phyloP scores from a whole-genome alignment of 2,888 invertebrate species.

The Gandaritis pyraliata region DNA sequence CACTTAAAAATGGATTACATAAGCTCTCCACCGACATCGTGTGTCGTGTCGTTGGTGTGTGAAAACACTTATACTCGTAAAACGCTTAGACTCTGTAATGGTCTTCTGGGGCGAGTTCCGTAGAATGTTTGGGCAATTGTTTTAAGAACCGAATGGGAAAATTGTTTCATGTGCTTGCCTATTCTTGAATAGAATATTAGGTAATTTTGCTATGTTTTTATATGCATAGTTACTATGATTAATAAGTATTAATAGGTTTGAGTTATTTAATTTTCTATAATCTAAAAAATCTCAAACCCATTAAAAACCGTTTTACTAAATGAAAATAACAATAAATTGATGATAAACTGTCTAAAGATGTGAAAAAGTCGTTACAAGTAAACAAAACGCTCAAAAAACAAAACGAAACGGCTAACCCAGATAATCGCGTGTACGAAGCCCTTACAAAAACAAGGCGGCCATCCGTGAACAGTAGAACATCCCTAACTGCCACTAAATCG shows the following conservation, averaged over 20 bases:
- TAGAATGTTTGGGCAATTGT: conserved; percentile 24
- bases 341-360: no score
- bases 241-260: no score
- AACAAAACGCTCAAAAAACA: neutral
- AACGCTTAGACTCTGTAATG: conserved; percentile 43
- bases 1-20: no score
- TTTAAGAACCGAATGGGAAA: conserved; percentile 15
- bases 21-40: no score
- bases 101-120: conserved; percentile 34
- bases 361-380: neutral
- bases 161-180: conserved; percentile 5
- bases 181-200: neutral
- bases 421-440: conserved; percentile 24
- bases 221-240: no score
- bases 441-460: conserved; percentile 38
- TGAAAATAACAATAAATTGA: no score
- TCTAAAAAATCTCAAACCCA: no score
- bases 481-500: conserved; percentile 66
- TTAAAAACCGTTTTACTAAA: no score
- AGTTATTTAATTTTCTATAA: no score
- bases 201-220: no score
- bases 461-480: conserved; percentile 59
- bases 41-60: no score
- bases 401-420: neutral
- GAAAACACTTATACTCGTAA: conserved; percentile 46